These are phyloP conservation scores for Paracanthobrama guichenoti DNA, from an alignment of 2,113 vertebrate genomes.

Conservation along the genomic window DNA sequence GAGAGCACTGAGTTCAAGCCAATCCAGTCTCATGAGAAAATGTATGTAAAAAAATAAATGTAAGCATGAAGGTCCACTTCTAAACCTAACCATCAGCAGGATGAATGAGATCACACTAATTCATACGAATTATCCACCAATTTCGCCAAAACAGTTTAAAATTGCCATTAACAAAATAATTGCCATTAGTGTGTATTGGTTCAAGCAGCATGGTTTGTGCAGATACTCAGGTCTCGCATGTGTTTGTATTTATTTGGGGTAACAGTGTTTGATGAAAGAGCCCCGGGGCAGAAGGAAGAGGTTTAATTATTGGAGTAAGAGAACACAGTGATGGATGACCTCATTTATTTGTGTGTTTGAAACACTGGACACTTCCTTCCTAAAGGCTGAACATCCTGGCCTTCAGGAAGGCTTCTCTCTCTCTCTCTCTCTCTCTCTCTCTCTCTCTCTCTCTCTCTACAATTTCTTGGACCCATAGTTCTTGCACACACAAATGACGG, in stretches of 20 bases:
- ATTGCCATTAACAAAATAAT: background rate
- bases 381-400: slow-evolving; percentile 58
- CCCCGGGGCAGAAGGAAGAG: background rate
- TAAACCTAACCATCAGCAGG: background rate
- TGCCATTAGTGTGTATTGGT: slow-evolving; percentile 38
- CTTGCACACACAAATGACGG: too few species aligned
- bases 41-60: too few species aligned
- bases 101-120: background rate
- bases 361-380: slow-evolving; percentile 55
- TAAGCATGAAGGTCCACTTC: background rate
- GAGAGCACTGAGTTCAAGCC: slow-evolving; percentile 5
- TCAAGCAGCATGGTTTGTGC: slow-evolving; percentile 29
- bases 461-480: too few species aligned
- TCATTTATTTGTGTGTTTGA: slow-evolving; percentile 58
- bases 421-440: slow-evolving; percentile 17
- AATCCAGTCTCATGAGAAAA: background rate
- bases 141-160: background rate
- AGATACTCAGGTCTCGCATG: slow-evolving; percentile 13
- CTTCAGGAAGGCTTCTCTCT: slow-evolving; percentile 31
- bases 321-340: slow-evolving; percentile 58
- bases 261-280: slow-evolving; percentile 45
- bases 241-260: slow-evolving; percentile 41
- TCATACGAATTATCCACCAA: background rate
- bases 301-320: slow-evolving; percentile 27
- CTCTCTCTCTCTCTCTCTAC: too few species aligned